phyloP scores from a whole-genome alignment of 2,888 invertebrate genomes.

The Argyresthia goedartella region DNA sequence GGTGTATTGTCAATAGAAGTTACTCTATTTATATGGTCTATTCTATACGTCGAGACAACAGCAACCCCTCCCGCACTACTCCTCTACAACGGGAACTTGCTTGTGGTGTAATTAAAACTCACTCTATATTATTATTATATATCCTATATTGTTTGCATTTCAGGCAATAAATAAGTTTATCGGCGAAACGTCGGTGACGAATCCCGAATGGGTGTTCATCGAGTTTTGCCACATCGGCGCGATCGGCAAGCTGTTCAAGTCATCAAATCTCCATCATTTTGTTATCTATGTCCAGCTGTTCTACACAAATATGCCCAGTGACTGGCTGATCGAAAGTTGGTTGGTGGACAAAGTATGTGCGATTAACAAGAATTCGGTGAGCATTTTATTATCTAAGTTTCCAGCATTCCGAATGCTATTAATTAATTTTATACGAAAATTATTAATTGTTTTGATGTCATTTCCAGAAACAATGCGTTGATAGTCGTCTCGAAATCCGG shows the following conservation, averaged over 20 bases:
- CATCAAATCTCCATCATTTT: conserved; percentile 86
- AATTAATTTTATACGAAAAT: too few relatives aligned
- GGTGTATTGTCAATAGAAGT: too few relatives aligned
- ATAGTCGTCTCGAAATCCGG: conserved; percentile 82
- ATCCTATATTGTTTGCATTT: not conserved
- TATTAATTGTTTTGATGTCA: conserved; percentile 7
- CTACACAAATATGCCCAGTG: conserved; percentile 95
- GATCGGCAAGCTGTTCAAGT: conserved; percentile 95
- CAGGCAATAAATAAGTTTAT: conserved; percentile 45
- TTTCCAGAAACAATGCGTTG: conserved; percentile 86
- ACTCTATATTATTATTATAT: too few relatives aligned
- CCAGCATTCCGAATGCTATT: not conserved
- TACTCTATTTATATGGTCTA: too few relatives aligned
- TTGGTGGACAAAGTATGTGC: conserved; percentile 92
- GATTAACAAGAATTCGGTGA: conserved; percentile 79
- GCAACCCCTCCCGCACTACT: too few relatives aligned
- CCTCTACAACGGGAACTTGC: too few relatives aligned
- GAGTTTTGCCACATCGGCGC: conserved; percentile 96
- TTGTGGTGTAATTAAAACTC: too few relatives aligned
- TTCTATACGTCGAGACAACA: too few relatives aligned
- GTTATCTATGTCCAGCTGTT: conserved; percentile 96
- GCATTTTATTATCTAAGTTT: conserved; percentile 23
- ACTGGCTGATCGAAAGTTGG: conserved; percentile 94
- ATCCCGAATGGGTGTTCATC: conserved; percentile 89
- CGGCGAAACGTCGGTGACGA: conserved; percentile 17